phyloP scores from a whole-genome alignment of 2,113 vertebrate species.

The Atrichornis clamosus region DNA sequence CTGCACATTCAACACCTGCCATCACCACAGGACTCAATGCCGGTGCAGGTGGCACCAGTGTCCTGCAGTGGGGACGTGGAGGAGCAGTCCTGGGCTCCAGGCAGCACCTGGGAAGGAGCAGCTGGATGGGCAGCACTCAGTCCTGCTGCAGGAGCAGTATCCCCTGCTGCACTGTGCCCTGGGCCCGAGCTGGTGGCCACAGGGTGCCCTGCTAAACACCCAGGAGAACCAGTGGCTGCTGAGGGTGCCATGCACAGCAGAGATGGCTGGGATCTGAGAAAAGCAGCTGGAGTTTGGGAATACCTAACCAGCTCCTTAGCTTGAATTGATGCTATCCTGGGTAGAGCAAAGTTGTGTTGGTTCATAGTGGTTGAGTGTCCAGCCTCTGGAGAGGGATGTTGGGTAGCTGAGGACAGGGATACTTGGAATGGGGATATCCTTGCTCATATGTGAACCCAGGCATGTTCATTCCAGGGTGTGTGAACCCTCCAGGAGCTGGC shows the following conservation, averaged over 20 bases:
- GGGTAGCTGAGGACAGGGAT: not conserved
- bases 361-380: fast-evolving
- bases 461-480: not conserved
- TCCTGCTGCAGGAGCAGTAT: not conserved
- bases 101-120: not conserved
- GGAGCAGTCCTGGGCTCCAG: not conserved
- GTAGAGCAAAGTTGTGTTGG: not conserved
- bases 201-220: not conserved
- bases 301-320: not conserved
- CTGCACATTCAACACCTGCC: not conserved
- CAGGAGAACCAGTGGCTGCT: not conserved
- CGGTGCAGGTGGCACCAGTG: not conserved
- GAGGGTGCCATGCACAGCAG: fast-evolving
- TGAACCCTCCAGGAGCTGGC: not conserved
- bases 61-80: not conserved
- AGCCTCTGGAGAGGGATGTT: not conserved
- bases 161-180: fast-evolving
- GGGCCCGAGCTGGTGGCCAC: fast-evolving
- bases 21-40: fast-evolving
- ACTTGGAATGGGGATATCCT: not conserved
- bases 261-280: not conserved
- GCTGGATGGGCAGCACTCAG: fast-evolving
- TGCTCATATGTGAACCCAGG: not conserved
- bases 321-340: not conserved
- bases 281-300: not conserved